Evolutionary conservation across 2,113 vertebrate species (phyloP), one percentile per base, ranked within the genome.

Genomic region (Nycticorax nycticorax): DNA sequence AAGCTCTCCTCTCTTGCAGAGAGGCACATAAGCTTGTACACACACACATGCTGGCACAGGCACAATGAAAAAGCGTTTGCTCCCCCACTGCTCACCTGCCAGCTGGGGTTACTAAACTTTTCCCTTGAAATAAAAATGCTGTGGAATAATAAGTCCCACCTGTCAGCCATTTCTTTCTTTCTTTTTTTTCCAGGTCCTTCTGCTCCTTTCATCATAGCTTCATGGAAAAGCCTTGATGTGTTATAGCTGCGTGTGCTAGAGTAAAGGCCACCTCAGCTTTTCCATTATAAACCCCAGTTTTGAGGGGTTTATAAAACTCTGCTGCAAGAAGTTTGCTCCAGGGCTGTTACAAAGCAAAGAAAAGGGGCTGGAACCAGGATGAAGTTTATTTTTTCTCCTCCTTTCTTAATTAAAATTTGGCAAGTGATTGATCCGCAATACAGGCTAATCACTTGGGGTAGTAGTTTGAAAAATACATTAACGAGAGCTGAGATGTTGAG

Each of bases 391-490:
- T 98, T 96, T 94, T 94, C 92, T 93, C 74, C 93, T 92, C 74
- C 89, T 94, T 96, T 93, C 96, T 97, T 98, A 98, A 98, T 97
- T 98, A 97, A 96, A 95, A 97, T 97, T 98, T 97, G 97, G 97
- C 97, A 97, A 96, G 92, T 97, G 96, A 97, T 93, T 97, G 95
- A 98, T 97, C 95, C 94, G 86, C 94, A 96, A 95, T 94, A 89
- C 62, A 77, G 91, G 92, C 96, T 98, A 97, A 98, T 98, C 97
- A 97, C 94, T 97, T 91, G 75, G 88, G 80, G 83, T 95, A 83
- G 87, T 53, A 91, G 94, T 91, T 96, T 96, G 94, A 97, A 94
- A 97, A 97, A 96, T 75, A 96, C 87, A 94, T 96, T 97, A 97
- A 97, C 32, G 2, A 97, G 93, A 89, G 74, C 74, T 24, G 74